Conservation (phyloP, 2,113 vertebrate genomes). For the Macquaria ambigua region DNA sequence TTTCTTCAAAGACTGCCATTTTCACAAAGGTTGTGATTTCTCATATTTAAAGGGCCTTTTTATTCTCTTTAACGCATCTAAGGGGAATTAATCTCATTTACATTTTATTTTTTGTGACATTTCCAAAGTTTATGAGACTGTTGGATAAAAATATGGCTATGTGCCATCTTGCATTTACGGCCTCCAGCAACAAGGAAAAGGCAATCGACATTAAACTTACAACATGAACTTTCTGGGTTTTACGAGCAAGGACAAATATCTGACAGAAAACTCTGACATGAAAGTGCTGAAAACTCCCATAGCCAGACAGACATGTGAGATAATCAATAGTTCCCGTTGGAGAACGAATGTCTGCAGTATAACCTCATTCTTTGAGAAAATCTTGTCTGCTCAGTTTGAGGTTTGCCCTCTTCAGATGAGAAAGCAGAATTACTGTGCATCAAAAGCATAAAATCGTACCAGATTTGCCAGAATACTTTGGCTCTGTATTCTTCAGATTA, state of each 20-base stretch:
- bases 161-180: conserved; percentile 16
- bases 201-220: conserved; percentile 18
- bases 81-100: conserved; percentile 34
- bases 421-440: conserved; percentile 69
- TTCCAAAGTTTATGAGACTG: conserved; percentile 34
- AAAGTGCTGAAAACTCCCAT: conserved; percentile 55
- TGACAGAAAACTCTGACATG: conserved; percentile 19
- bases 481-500: conserved; percentile 71
- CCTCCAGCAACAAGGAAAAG: conserved; percentile 9
- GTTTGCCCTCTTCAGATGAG: conserved; percentile 73
- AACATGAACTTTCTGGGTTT: conserved; percentile 35
- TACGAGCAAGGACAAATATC: conserved; percentile 33
- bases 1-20: conserved; percentile 42
- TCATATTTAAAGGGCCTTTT: conserved; percentile 32
- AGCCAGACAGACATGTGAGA: conserved; percentile 46
- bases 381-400: conserved; percentile 60
- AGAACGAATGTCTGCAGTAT: conserved; percentile 56
- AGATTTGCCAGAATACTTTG: conserved; percentile 72
- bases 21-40: conserved; percentile 21
- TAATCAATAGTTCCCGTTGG: conserved; percentile 69
- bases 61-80: conserved; percentile 35
- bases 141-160: neutral
- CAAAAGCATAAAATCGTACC: conserved; percentile 62
- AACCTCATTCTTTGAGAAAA: conserved; percentile 66
- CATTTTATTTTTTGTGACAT: conserved; percentile 53